Evolutionary conservation across 2,113 vertebrate genomes (phyloP).

Genomic region (Thunnus maccoyii): DNA sequence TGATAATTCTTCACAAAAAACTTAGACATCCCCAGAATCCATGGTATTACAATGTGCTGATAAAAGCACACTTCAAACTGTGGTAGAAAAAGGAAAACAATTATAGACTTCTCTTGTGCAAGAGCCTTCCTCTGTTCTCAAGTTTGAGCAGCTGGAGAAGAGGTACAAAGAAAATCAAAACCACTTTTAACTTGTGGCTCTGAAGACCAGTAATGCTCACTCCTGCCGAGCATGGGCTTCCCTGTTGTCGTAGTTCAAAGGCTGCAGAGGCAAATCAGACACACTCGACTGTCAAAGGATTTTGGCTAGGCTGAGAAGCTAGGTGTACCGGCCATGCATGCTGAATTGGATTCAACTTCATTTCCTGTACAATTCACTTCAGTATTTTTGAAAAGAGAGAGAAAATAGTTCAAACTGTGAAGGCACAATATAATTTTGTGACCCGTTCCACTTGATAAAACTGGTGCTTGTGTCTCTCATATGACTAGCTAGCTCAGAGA

Average conservation of each 20-base stretch:
- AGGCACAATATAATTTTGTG: too few relatives aligned
- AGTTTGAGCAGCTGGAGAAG: neutral
- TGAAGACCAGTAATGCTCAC: neutral
- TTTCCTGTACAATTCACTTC: constrained; percentile 9
- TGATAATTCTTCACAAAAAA: too few relatives aligned
- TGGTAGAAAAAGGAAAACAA: neutral
- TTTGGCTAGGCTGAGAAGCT: neutral
- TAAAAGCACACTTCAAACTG: neutral
- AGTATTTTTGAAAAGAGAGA: constrained; percentile 1
- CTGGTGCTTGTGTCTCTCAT: too few relatives aligned
- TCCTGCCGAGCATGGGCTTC: neutral
- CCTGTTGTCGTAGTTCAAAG: constrained; percentile 8
- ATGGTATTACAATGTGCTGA: neutral
- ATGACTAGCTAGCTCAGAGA: too few relatives aligned
- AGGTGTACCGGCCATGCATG: neutral
- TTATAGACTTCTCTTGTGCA: neutral
- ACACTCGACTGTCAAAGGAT: neutral
- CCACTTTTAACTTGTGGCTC: constrained; percentile 4
- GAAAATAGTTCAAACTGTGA: constrained; percentile 1
- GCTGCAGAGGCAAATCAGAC: constrained; percentile 18
- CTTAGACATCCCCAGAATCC: too few relatives aligned
- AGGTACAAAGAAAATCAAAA: neutral
- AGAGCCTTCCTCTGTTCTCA: neutral
- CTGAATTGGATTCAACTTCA: neutral
- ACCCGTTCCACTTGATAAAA: neutral